These are phyloP conservation scores for Pollenia labialis DNA, from an alignment of 2,888 invertebrate genomes.

Conservation along the genomic window DNA sequence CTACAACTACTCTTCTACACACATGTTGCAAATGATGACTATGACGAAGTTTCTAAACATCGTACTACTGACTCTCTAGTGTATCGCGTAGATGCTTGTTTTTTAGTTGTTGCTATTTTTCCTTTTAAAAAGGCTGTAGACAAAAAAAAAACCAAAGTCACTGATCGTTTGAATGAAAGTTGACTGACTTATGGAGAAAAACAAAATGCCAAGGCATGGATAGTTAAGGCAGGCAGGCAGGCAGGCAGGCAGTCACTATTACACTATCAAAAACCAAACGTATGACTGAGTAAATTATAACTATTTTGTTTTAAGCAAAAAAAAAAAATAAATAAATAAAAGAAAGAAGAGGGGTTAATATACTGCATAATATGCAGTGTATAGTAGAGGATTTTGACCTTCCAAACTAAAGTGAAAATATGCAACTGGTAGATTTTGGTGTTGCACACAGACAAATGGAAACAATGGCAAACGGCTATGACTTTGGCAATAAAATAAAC, in stretches of 20 bases:
- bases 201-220: constrained; percentile 45
- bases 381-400: constrained; percentile 79
- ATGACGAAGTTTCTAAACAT: constrained; percentile 23
- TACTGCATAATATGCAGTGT: constrained; percentile 65
- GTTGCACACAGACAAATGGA: constrained; percentile 3
- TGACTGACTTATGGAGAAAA: constrained; percentile 78
- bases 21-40: not conserved
- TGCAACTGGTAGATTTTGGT: constrained; percentile 69
- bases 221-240: constrained; percentile 21
- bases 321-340: constrained; percentile 20
- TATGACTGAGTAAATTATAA: constrained; percentile 64
- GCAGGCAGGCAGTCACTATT: constrained; percentile 8
- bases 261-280: constrained; percentile 18
- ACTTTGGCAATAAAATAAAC: not conserved
- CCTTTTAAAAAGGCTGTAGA: constrained; percentile 46
- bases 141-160: constrained; percentile 54
- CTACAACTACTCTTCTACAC: not conserved
- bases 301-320: constrained; percentile 43
- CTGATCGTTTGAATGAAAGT: constrained; percentile 76
- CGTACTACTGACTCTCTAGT: constrained; percentile 52
- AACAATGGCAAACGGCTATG: not conserved
- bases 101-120: constrained; percentile 4
- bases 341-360: constrained; percentile 61
- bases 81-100: constrained; percentile 12
- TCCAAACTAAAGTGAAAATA: constrained; percentile 79